These are phyloP conservation scores for Apaloderma vittatum DNA, from an alignment of 2,113 vertebrate species.

Conservation along the genomic window DNA sequence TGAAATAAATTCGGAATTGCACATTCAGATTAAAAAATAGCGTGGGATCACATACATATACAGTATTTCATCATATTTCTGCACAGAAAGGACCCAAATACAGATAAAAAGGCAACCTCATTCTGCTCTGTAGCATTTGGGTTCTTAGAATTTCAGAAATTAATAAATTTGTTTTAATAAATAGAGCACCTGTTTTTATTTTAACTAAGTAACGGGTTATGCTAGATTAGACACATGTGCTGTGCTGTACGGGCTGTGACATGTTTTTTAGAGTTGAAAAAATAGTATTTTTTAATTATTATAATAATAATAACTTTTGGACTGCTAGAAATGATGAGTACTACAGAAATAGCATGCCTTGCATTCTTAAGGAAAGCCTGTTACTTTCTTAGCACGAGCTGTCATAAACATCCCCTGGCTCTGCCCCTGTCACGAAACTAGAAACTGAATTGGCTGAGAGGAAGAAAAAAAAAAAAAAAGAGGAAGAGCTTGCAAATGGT, in stretches of 20 bases:
- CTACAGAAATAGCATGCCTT: not conserved
- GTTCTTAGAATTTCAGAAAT: not conserved
- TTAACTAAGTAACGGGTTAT: not conserved
- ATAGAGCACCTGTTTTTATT: not conserved
- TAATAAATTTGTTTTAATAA: not conserved
- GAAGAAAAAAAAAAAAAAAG: not conserved
- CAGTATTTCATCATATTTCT: not conserved
- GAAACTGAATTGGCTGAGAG: not conserved
- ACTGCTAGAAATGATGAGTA: not conserved
- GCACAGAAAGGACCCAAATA: not conserved
- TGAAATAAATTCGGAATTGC: not conserved
- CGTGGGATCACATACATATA: not conserved
- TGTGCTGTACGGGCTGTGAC: fast-evolving
- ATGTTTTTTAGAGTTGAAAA: not conserved
- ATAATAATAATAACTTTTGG: not conserved
- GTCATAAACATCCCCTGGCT: not conserved
- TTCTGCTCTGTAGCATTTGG: not conserved
- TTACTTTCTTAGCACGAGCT: not conserved
- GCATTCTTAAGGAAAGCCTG: not conserved
- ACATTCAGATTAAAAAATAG: not conserved
- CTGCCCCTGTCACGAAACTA: not conserved
- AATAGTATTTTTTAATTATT: too few species aligned
- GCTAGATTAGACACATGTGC: not conserved
- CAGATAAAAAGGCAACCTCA: not conserved
- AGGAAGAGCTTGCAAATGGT: not conserved